Conservation (phyloP, 2,113 vertebrate species). For the Ranitomeya variabilis region DNA sequence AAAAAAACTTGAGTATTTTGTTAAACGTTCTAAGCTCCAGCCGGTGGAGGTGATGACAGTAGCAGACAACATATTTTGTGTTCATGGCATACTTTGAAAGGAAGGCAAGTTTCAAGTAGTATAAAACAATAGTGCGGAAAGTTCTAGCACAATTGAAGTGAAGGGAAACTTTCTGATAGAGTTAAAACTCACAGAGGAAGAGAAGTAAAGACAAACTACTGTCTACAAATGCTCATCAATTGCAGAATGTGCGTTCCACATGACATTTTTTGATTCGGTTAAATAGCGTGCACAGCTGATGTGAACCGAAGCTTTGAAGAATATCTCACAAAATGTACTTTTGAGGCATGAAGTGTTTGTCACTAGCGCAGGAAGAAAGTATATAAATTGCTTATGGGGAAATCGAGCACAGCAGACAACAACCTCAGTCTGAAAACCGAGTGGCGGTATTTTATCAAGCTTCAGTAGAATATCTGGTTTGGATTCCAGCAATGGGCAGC, state of each 20-base stretch:
- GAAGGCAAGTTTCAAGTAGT: background rate
- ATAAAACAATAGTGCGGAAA: background rate
- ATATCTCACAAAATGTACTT: slow-evolving; percentile 17
- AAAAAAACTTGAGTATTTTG: background rate
- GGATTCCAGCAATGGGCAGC: too few species aligned
- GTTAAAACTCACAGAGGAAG: background rate
- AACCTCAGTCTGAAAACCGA: background rate
- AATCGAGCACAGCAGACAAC: background rate
- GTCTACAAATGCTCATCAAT: slow-evolving; percentile 1
- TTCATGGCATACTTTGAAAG: background rate
- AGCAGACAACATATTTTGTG: background rate
- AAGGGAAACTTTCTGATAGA: background rate
- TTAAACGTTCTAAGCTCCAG: background rate
- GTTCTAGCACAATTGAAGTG: background rate
- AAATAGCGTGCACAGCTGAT: slow-evolving; percentile 9
- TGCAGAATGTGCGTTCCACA: slow-evolving; percentile 1
- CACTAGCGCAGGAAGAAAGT: background rate
- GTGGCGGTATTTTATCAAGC: too few species aligned
- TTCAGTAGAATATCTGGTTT: too few species aligned
- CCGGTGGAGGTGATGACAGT: background rate
- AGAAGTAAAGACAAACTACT: background rate
- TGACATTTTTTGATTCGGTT: background rate
- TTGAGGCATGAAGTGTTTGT: background rate
- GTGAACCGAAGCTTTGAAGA: slow-evolving; percentile 1
- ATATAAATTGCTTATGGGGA: background rate